Base-by-base conservation (phyloP, 2,113 vertebrate species). In the Xiphorhynchus elegans region DNA sequence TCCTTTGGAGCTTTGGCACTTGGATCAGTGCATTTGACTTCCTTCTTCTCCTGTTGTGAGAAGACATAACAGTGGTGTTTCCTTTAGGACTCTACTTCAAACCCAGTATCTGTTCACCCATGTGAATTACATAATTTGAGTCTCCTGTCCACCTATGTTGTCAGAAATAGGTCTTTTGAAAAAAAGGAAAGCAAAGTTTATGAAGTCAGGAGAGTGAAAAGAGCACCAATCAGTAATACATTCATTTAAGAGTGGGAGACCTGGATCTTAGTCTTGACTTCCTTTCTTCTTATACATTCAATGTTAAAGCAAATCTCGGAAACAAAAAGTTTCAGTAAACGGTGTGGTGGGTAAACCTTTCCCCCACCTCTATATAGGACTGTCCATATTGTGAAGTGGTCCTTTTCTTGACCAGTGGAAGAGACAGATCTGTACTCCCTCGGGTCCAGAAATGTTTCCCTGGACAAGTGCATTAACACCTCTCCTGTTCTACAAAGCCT, bases 301-400 rank as follows among this genome's bases (percentile, higher is more conserved):
- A 44, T 35, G 4, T 64, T 47, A n/a, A 75, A 74, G 25, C 10
- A 46, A 78, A 50, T 18, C 7, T 44, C 53, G 81, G 18, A 68
- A 83, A 49, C 10, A 7, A 26, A 77, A 35, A 79, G 1, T 62
- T 68, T 76, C 47, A 66, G 60, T 4, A 42, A 77, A 49, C 23
- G 21, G 5, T 39, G 9, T 39, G 24, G 6, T 70, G 53, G 6
- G 7, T 75, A 63, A 63, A 44, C 6, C 2, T 49, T 8, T 52
- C 40, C 13, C 2, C 4, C 7, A 17, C 11, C 42, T 56, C 26
- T 47, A 1, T 15, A 11, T 29, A 19, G 1, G 1, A 58, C 40
- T 58, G 9, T 21, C 18, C 29, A 4, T 33, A 33, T 44, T 29
- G 13, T 26, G 49, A 89, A 79, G 28, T 23, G 15, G 15, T n/a